Evolutionary conservation across 2,113 vertebrate species (phyloP), one percentile per base, ranked within the genome.

Genomic region (Columbina picui): DNA sequence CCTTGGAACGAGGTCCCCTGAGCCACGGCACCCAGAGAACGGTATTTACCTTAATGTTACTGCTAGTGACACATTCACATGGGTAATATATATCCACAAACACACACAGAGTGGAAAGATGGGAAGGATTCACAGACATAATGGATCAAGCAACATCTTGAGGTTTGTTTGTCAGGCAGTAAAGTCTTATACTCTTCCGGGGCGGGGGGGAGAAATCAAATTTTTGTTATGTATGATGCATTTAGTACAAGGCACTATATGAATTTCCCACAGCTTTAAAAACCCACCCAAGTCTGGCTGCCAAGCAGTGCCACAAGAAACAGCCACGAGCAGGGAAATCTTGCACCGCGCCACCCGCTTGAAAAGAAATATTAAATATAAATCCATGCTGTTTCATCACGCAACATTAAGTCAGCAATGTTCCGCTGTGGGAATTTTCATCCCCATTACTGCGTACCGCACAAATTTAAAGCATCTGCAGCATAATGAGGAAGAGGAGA

Each of bases 91-190:
- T 0, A 7, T 38, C 36, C 75, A 5, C 6, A 25, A 3, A 14
- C 3, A 1, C 0, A 1, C 9, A 7, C 1, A 0, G 25, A 36
- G n/a, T 3, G 7, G 53, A 26, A 63, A 43, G 6, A 45, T 0
- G 8, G 59, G 59, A 18, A 23, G 43, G 21, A n/a, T 60, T 14
- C 65, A 41, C 0, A 1, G 38, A 21, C 29, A 43, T 8, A 57
- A 7, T 0, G 34, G 30, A 60, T 27, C 74, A 59, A 60, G 10
- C 30, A 49, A 30, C 38, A 16, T 10, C 68, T 3, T 6, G 19
- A 75, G 52, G 25, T 30, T 3, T 1, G 29, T 52, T 75, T 32
- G 7, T 7, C 0, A 0, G 52, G 38, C 21, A 12, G 21, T 64
- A 53, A 89, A 81, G 8, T 23, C 52, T 50, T 41, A 38, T 70